phyloP scores from a whole-genome alignment of 2,888 invertebrate species.

The Pantelozetes paolii region DNA sequence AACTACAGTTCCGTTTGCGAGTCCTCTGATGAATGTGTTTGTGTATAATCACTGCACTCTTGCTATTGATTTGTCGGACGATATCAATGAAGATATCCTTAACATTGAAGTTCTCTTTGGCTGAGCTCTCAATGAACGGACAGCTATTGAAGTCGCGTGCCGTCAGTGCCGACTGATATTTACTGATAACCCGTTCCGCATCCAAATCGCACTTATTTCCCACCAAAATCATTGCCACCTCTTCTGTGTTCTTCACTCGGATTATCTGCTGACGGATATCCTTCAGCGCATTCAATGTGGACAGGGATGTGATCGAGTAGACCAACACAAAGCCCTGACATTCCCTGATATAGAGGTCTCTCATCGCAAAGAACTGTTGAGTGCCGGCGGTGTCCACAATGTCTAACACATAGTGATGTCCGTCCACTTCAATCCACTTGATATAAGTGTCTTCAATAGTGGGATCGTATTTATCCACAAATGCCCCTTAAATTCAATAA shows the following conservation, averaged over 20 bases:
- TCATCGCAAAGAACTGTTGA: slow-evolving; percentile 99
- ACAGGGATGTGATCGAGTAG: slow-evolving; percentile 99
- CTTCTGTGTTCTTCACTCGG: slow-evolving; percentile 70
- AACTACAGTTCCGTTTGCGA: too few species aligned
- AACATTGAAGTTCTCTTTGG: neutral
- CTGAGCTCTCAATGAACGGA: slow-evolving; percentile 98
- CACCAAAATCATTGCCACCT: slow-evolving; percentile 90
- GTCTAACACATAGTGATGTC: slow-evolving; percentile 99
- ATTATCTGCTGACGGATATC: slow-evolving; percentile 98
- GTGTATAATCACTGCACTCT: too few species aligned
- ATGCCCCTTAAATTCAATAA: slow-evolving; percentile 68
- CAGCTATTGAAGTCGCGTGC: slow-evolving; percentile 91
- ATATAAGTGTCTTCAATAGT: slow-evolving; percentile 99
- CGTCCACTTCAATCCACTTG: slow-evolving; percentile 99
- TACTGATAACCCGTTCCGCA: slow-evolving; percentile 98
- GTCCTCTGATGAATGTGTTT: too few species aligned
- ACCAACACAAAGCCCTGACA: slow-evolving; percentile 99
- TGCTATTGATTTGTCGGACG: neutral
- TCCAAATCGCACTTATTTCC: slow-evolving; percentile 99
- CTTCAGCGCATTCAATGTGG: slow-evolving; percentile 98
- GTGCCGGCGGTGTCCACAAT: slow-evolving; percentile 99
- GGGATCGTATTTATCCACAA: slow-evolving; percentile 99
- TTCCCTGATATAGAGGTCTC: slow-evolving; percentile 99
- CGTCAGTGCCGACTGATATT: slow-evolving; percentile 93
- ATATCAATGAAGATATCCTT: slow-evolving; percentile 4